These are phyloP conservation scores for Tachina grossa DNA, from an alignment of 2,888 invertebrate genomes.

Conservation along the genomic window DNA sequence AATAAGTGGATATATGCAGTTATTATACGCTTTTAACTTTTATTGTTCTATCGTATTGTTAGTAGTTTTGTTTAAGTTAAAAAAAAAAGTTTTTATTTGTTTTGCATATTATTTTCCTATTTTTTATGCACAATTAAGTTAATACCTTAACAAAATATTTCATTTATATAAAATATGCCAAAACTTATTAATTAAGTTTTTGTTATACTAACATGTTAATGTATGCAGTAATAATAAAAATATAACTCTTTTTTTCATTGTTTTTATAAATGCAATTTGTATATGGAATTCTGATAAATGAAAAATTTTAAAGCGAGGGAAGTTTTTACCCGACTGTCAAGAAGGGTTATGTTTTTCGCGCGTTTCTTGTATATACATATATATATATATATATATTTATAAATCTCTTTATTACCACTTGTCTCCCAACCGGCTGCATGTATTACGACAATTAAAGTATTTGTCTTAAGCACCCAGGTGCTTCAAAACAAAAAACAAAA, in stretches of 20 bases:
- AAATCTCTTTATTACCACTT: no score
- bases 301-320: no score
- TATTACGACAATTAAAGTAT: no score
- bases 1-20: neutral
- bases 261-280: neutral
- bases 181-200: conserved; percentile 32
- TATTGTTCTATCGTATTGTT: conserved; percentile 37
- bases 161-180: conserved; percentile 33
- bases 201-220: neutral
- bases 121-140: conserved; percentile 44
- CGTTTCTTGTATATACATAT: no score
- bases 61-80: conserved; percentile 20
- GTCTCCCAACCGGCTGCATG: no score
- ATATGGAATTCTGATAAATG: no score
- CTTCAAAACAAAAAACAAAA: no score
- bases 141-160: conserved; percentile 6
- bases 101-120: conserved; percentile 5
- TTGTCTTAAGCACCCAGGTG: no score
- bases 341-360: no score
- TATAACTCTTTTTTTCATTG: neutral
- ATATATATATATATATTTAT: no score
- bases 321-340: no score
- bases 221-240: conserved; percentile 16
- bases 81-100: conserved; percentile 6
- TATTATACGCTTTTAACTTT: conserved; percentile 23